Conservation (phyloP, 2,888 invertebrate species). For the Ormyrus labotus region DNA sequence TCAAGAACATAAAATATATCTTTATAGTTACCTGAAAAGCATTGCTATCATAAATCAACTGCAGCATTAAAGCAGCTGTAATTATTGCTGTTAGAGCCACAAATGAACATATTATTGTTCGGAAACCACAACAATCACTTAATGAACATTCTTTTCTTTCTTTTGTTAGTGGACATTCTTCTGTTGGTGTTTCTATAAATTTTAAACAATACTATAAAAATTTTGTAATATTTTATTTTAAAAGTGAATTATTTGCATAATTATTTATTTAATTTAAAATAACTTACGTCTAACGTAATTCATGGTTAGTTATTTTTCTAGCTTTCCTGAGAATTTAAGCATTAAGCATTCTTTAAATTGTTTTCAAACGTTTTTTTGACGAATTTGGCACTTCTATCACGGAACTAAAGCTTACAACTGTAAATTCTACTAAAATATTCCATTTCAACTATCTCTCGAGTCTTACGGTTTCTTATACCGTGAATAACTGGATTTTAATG, state of each 20-base stretch:
- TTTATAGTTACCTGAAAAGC: conserved; percentile 77
- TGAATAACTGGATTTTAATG: too few relatives aligned
- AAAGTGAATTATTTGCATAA: background rate
- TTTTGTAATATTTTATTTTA: conserved; percentile 12
- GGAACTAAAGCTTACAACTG: too few relatives aligned
- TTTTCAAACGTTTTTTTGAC: too few relatives aligned
- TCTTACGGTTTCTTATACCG: too few relatives aligned
- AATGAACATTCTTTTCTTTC: conserved; percentile 62
- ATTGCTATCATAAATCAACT: conserved; percentile 85
- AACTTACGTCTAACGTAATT: conserved; percentile 54
- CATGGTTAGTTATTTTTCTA: conserved; percentile 24
- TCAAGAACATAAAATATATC: conserved; percentile 12
- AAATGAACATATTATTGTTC: conserved; percentile 82
- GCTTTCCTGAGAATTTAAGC: too few relatives aligned
- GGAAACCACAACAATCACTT: conserved; percentile 77
- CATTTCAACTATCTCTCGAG: too few relatives aligned
- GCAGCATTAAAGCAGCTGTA: conserved; percentile 84
- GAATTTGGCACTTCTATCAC: too few relatives aligned
- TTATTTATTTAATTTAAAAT: background rate
- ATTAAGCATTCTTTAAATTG: too few relatives aligned
- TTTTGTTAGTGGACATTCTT: conserved; percentile 71
- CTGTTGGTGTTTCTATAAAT: conserved; percentile 63
- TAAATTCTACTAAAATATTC: too few relatives aligned
- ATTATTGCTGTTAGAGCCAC: conserved; percentile 82
- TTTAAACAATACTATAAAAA: conserved; percentile 1